Base-by-base conservation (phyloP, 1,140 invertebrate species). In the Agrypnia vestita region DNA sequence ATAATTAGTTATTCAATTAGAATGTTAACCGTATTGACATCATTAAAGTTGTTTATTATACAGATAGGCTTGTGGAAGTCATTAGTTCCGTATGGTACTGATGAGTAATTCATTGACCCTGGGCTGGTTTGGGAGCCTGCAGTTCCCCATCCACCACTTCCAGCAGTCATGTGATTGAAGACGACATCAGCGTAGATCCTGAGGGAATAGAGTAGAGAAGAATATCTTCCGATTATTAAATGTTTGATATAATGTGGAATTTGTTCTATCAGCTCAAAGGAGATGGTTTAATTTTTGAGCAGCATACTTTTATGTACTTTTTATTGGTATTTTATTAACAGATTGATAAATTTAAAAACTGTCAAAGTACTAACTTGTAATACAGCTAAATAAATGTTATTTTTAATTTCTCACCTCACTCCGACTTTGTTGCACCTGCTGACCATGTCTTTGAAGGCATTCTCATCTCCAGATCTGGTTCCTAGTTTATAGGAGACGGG, bases 401-500 rank as follows among this genome's bases (percentile, higher is more conserved):
- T 64, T 47, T 1, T 25, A 21, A 64, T 35, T 35, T 56, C 9
- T 79, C 56, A 92, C 91, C 91, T 89, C 4, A 97, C 94, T 12
- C 94, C 94, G 74, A 88, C 94, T 9, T 87, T 87, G 86, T 95
- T 96, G 84, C 95, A 96, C 43, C 94, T 86, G 12, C 87, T 84
- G 0, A 95, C 92, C 96, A 97, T 98, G 56, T 94, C 89, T 10
- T 85, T 85, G 81, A 97, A 95, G 79, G 94, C 90, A 0, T 87
- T 82, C 84, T 94, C 93, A 75, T 92, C 93, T 12, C 96, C 96
- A 77, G 94, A 96, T 74, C 96, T 90, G 1, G 94, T 95, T 0
- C 85, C 81, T 19, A 96, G 88, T 21, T 91, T 90, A 87, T 97
- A 98, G 19, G 95, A 96, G 13, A 97, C 92, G 0, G 96, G 95